These are phyloP conservation scores for Botia almorhae DNA, from an alignment of 2,797 vertebrate species.

Conservation along the genomic window DNA sequence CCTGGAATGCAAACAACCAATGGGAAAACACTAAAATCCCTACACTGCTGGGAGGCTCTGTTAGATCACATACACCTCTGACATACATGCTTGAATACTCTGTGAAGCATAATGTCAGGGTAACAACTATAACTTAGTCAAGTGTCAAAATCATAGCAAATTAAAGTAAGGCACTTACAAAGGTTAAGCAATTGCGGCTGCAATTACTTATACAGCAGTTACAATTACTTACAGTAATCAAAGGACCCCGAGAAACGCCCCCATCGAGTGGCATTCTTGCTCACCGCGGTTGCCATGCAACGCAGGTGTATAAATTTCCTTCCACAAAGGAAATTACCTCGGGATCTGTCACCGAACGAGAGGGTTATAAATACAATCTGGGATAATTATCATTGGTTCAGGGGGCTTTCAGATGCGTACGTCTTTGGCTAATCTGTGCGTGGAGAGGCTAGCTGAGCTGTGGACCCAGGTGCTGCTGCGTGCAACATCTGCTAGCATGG, in stretches of 20 bases:
- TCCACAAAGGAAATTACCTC: constrained; percentile 32
- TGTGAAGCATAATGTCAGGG: background rate
- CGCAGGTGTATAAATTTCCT: constrained; percentile 47
- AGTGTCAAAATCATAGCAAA: background rate
- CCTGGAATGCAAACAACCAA: constrained; percentile 51
- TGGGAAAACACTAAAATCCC: constrained; percentile 42
- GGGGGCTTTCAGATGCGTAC: constrained; percentile 48
- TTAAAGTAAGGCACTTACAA: background rate
- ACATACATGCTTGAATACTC: background rate
- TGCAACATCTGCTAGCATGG: constrained; percentile 71
- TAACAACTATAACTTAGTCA: background rate
- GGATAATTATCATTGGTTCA: constrained; percentile 68
- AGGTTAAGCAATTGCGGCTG: background rate
- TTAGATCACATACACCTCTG: background rate
- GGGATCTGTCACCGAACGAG: constrained; percentile 31
- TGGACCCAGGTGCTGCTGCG: constrained; percentile 61
- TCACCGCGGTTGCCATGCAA: constrained; percentile 53
- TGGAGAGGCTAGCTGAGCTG: constrained; percentile 40
- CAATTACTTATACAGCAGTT: background rate
- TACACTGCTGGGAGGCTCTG: background rate
- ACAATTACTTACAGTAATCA: constrained; percentile 9
- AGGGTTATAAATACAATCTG: constrained; percentile 56
- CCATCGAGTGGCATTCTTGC: constrained; percentile 20
- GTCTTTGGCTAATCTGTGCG: constrained; percentile 46
- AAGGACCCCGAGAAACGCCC: background rate